Base-by-base conservation (phyloP, 2,113 vertebrate species). In the Drymodes brunneopygia region DNA sequence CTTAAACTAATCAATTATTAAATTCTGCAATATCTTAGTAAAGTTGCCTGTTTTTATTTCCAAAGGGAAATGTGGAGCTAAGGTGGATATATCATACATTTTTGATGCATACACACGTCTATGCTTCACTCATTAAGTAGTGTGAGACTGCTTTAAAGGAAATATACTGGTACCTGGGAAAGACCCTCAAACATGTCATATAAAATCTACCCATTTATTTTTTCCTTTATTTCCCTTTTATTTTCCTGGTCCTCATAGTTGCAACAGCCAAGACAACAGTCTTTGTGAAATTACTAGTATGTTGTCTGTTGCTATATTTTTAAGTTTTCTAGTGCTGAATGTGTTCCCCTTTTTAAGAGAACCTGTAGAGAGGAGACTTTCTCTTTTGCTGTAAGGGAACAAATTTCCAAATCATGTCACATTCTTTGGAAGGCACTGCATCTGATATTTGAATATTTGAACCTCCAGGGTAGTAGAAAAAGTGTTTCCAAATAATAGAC, bases 1-100 rank as follows among this genome's bases (percentile, higher is more conserved):
- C 90, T 85, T 95, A 95, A 96, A 95, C 44, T 83, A 91, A 95
- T 96, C 38, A 87, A 85, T 97, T 91, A 88, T 83, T 75, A 93
- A 92, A 90, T 92, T 92, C 86, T 91, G 64, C 40, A 86, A 81
- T 92, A 97, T 85, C 61, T 85, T 72, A 70, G 44, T 74, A 88
- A 85, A 95, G 50, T 91, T 94, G 42, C 10, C 73, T 91, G 31
- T 0, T 81, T 94, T 65, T 75, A 71, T 96, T 97, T 97, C 67
- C 88, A 79, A 92, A 88, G 57, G 78, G 56, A 91, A 73, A 67
- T 79, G 42, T 31, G 22, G 57, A 73, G 35, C 45, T 70, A 77
- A 87, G 66, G 35, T 72, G 60, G 47, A 45, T 88, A 58, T 82
- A 44, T 90, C 48, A 90, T 70, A 16, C 58, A 62, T 85, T 88